Conservation (phyloP, 2,113 vertebrate species). For the Stigmatopora nigra region DNA sequence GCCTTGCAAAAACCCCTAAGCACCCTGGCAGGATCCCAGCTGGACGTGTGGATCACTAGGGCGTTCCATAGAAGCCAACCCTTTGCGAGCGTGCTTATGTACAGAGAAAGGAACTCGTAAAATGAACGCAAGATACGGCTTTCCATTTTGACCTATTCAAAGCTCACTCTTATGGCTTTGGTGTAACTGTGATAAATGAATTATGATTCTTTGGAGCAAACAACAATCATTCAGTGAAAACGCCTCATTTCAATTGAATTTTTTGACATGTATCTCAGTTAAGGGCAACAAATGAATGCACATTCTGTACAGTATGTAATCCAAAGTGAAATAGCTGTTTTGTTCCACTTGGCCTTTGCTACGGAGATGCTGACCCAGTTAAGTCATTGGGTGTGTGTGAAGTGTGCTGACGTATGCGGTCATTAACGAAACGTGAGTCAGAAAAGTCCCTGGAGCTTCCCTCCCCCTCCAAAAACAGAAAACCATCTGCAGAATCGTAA, state of each 20-base stretch:
- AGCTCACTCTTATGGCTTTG: background rate
- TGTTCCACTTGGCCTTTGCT: slow-evolving; percentile 12
- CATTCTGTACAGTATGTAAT: background rate
- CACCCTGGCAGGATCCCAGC: slow-evolving; percentile 38
- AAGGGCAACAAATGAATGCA: background rate
- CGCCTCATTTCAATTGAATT: too few species aligned
- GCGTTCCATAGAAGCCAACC: slow-evolving; percentile 21
- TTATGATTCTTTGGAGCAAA: background rate
- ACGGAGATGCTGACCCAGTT: slow-evolving; percentile 42
- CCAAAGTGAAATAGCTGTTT: background rate
- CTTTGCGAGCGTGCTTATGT: slow-evolving; percentile 21
- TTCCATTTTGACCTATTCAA: background rate
- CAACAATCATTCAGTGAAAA: too few species aligned
- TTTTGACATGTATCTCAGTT: too few species aligned
- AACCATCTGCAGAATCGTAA: slow-evolving; percentile 17
- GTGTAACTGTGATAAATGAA: background rate
- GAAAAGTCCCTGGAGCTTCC: slow-evolving; percentile 37
- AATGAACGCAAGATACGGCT: slow-evolving; percentile 3
- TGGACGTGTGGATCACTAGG: slow-evolving; percentile 40
- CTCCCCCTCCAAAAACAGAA: slow-evolving; percentile 23
- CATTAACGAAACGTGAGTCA: slow-evolving; percentile 65
- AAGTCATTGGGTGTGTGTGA: slow-evolving; percentile 42
- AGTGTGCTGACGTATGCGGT: slow-evolving; percentile 50
- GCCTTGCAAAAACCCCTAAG: slow-evolving; percentile 49
- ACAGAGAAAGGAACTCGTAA: slow-evolving; percentile 15